Conservation (phyloP, 2,797 vertebrate genomes). For the Epinephelus awoara region DNA sequence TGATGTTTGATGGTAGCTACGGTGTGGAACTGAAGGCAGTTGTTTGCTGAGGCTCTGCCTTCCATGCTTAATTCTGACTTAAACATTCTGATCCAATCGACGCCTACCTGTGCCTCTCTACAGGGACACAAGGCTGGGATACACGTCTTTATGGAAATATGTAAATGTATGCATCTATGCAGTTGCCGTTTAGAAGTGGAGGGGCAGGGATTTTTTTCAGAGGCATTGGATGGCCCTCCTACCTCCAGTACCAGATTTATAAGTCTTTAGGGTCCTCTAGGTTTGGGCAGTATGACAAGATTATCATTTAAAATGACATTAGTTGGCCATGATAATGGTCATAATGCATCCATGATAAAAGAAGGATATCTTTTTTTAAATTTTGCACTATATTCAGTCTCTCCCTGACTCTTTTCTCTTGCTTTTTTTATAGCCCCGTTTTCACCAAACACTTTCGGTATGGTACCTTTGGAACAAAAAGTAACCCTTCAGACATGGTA, state of each 20-base stretch:
- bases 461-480: too few species aligned
- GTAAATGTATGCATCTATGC: constrained; percentile 20
- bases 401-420: too few species aligned
- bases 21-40: not conserved
- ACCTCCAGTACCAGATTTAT: not conserved
- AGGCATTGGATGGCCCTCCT: not conserved
- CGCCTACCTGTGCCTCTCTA: not conserved
- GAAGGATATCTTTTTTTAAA: too few species aligned
- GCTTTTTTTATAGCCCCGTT: too few species aligned
- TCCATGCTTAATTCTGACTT: constrained; percentile 22
- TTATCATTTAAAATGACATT: too few species aligned
- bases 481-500: too few species aligned
- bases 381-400: too few species aligned
- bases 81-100: not conserved
- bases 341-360: too few species aligned
- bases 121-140: not conserved
- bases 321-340: too few species aligned
- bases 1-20: constrained; percentile 8
- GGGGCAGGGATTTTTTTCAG: not conserved
- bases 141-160: constrained; percentile 29
- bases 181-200: constrained; percentile 2
- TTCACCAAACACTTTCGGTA: too few species aligned
- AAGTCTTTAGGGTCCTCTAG: not conserved
- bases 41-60: not conserved
- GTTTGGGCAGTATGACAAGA: too few species aligned